Percentiles rank a stretch among this genome's conserved stretches.
These are phyloP conservation scores for Steinernema carpocapsae DNA, from an alignment of 2,888 invertebrate genomes.

Conservation along the genomic window DNA sequence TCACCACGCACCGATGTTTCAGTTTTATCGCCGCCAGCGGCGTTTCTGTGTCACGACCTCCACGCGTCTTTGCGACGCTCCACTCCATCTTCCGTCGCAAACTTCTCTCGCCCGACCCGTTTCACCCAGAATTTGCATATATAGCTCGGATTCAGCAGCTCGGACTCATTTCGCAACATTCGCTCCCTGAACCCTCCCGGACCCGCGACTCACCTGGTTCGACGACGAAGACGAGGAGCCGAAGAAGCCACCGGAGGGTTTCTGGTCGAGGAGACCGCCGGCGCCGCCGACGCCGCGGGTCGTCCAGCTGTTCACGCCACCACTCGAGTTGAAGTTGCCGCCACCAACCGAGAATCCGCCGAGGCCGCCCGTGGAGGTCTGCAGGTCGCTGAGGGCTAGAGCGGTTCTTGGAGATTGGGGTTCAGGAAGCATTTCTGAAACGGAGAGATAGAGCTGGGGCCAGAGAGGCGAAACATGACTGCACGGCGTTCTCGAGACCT, in stretches of 20 bases:
- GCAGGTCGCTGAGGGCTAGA: slow-evolving; percentile 67
- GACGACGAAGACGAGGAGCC: slow-evolving; percentile 30
- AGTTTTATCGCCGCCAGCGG: slow-evolving; percentile 35
- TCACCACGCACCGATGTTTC: slow-evolving; percentile 35
- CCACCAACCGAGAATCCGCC: slow-evolving; percentile 25
- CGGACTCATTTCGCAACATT: slow-evolving; percentile 26
- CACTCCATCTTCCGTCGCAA: slow-evolving; percentile 10
- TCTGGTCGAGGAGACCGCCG: slow-evolving; percentile 49
- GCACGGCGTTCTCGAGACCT: too few species aligned
- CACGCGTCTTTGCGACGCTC: slow-evolving; percentile 27
- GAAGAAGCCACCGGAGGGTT: slow-evolving; percentile 30
- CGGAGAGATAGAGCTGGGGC: not conserved
- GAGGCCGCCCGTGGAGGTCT: slow-evolving; percentile 58
- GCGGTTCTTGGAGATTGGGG: slow-evolving; percentile 68
- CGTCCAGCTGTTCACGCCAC: slow-evolving; percentile 45
- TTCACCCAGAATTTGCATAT: slow-evolving; percentile 18
- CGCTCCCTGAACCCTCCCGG: not conserved
- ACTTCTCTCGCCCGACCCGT: slow-evolving; percentile 11
- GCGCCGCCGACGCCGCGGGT: slow-evolving; percentile 63
- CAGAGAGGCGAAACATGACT: too few species aligned
- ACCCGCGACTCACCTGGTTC: slow-evolving; percentile 46
- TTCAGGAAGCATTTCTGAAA: slow-evolving; percentile 61
- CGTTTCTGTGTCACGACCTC: slow-evolving; percentile 35
- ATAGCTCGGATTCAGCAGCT: not conserved
- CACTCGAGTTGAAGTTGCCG: slow-evolving; percentile 24